Base-by-base conservation (phyloP, 1,140 invertebrate genomes). In the Zaprionus nigranus region DNA sequence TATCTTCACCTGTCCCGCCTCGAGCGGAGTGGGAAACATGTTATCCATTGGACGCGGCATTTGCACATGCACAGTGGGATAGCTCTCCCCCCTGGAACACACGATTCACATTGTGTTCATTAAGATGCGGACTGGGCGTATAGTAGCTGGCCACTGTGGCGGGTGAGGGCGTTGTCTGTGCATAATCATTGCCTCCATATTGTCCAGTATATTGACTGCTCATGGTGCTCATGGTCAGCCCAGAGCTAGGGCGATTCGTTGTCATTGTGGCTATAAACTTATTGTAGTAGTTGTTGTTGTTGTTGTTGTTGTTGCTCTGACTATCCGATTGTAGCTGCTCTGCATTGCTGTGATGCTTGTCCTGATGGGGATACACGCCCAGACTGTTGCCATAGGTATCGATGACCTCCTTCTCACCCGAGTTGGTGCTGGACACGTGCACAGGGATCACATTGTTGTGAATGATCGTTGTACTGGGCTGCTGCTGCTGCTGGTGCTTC, bases 371-470 rank as follows among this genome's bases (percentile, higher is more conserved):
- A 46, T 78, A 91, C 9, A 81, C 17, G 2, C 86, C 88, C 63
- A 92, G 43, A 38, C 85, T 92, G n/a, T 92, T 78, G 22, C 91
- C 91, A 26, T 91, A 92, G 15, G 77, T 78, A 17, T 92, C 91
- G 15, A 92, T 20, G 0, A 90, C 69, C 36, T 92, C 91, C 57
- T 84, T 91, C 40, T 91, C 88, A 5, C 88, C 91, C 1, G 88
- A 90, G 28, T 65, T 87, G 0, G 87, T 91, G 53, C 82, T 78
- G 22, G 91, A 70, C 26, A 92, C 5, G 58, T 91, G 88, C 1
- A 91, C 82, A 0, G 91, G 91, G 30, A 92, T 91, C 9, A 92
- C 87, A 61, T 92, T 92, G 54, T 92, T 92, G 75, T 92, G 92
- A 5, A 92, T 92, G n/a, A 92, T 92, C 6, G 92, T 92, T 0